These are phyloP conservation scores for Thera obeliscata DNA, from an alignment of 2,888 invertebrate species.

Conservation along the genomic window DNA sequence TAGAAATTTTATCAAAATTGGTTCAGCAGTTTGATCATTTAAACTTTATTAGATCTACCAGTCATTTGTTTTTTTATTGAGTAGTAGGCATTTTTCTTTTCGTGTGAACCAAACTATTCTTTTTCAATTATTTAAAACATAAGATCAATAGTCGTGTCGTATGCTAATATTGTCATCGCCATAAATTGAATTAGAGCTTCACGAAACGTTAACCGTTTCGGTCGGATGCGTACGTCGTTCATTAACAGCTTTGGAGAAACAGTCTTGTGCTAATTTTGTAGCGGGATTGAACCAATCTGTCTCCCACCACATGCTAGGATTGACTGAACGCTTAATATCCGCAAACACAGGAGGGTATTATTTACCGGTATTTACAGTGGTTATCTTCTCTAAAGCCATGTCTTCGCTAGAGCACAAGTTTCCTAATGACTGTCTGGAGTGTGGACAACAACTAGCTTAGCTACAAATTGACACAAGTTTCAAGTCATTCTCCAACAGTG, in stretches of 20 bases:
- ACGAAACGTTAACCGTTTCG: not conserved
- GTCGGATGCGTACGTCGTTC: constrained; percentile 4
- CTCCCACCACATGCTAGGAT: constrained; percentile 41
- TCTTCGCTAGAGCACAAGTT: not conserved
- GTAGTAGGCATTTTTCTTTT: too few relatives aligned
- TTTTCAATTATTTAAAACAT: not conserved
- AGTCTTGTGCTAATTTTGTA: constrained; percentile 15
- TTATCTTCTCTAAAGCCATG: constrained; percentile 13
- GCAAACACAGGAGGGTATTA: constrained; percentile 33
- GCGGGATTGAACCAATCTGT: constrained; percentile 55
- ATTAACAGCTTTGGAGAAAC: not conserved
- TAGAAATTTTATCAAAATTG: too few relatives aligned
- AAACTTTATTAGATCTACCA: not conserved
- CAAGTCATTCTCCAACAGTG: not conserved
- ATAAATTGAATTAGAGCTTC: not conserved
- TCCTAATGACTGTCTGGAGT: not conserved
- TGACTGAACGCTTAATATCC: constrained; percentile 41
- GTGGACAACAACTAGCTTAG: not conserved
- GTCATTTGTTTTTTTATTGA: not conserved
- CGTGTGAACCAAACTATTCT: not conserved
- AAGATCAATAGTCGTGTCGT: not conserved
- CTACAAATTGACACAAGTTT: not conserved
- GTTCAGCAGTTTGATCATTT: too few relatives aligned
- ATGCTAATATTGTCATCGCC: not conserved
- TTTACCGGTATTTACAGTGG: constrained; percentile 33